phyloP scores from a whole-genome alignment of 2,888 invertebrate species.

The Drosophila dives region DNA sequence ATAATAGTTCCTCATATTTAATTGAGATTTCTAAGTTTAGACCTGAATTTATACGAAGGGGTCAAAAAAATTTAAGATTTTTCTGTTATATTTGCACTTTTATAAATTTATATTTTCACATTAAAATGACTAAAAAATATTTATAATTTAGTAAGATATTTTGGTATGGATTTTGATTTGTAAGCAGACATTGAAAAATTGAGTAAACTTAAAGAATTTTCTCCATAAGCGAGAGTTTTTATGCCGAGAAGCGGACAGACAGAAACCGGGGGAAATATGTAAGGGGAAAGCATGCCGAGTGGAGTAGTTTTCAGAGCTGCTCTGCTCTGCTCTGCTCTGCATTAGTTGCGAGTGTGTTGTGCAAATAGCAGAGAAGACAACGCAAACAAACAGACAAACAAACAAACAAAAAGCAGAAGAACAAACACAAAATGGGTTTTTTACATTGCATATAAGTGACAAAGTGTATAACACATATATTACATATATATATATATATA shows the following conservation, averaged over 20 bases:
- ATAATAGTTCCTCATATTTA: background rate
- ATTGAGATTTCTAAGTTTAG: background rate
- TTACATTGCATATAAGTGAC: conserved; percentile 5
- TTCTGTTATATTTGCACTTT: background rate
- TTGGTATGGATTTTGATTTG: background rate
- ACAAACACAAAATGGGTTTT: conserved; percentile 10
- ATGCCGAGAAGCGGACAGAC: background rate
- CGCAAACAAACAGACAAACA: conserved; percentile 12
- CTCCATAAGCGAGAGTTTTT: background rate
- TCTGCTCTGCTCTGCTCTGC: background rate
- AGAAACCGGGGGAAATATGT: background rate
- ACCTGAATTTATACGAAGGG: no score
- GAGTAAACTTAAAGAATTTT: background rate
- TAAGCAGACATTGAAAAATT: background rate
- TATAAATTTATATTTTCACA: background rate
- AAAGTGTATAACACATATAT: background rate
- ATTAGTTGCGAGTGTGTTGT: background rate
- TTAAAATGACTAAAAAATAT: background rate
- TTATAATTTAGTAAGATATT: background rate
- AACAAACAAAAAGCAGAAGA: background rate
- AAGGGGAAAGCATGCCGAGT: conserved; percentile 1
- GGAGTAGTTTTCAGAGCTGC: conserved; percentile 13
- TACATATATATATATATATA: conserved; percentile 1
- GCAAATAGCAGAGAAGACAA: conserved; percentile 28
- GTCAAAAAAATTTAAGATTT: background rate